These are phyloP conservation scores for Enhydra lutris DNA, from an alignment of 2,113 vertebrate species.

Conservation along the genomic window DNA sequence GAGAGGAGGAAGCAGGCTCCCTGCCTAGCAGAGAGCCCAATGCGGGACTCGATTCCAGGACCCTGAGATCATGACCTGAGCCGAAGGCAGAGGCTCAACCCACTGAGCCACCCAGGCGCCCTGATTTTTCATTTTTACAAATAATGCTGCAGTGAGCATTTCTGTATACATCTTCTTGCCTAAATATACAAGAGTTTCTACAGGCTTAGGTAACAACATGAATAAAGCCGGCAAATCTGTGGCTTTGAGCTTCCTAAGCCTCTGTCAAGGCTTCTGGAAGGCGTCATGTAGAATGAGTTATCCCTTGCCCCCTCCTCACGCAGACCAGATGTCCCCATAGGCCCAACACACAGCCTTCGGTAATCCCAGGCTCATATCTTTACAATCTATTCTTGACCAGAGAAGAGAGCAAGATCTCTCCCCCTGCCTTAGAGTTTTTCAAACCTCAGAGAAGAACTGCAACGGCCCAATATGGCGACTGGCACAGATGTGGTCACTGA, in stretches of 20 bases:
- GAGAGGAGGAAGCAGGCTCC: no score
- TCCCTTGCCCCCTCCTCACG: background rate
- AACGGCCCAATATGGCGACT: no score
- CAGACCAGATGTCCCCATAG: background rate
- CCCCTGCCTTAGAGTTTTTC: background rate
- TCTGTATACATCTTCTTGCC: background rate
- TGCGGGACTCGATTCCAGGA: no score
- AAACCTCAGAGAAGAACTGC: background rate
- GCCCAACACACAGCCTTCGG: background rate
- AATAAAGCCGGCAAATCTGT: background rate
- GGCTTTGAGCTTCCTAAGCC: background rate
- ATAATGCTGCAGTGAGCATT: background rate
- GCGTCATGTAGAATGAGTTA: background rate
- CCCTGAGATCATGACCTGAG: no score
- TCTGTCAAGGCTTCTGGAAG: background rate
- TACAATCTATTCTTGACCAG: background rate
- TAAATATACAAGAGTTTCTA: background rate
- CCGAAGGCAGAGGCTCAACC: no score
- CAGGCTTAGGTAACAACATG: background rate
- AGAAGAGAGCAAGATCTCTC: background rate
- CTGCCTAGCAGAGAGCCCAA: no score
- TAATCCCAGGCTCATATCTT: background rate
- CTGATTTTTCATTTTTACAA: background rate
- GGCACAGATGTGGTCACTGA: background rate
- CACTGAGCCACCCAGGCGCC: no score